phyloP scores from a whole-genome alignment of 2,113 vertebrate genomes.

The Microcebus murinus region DNA sequence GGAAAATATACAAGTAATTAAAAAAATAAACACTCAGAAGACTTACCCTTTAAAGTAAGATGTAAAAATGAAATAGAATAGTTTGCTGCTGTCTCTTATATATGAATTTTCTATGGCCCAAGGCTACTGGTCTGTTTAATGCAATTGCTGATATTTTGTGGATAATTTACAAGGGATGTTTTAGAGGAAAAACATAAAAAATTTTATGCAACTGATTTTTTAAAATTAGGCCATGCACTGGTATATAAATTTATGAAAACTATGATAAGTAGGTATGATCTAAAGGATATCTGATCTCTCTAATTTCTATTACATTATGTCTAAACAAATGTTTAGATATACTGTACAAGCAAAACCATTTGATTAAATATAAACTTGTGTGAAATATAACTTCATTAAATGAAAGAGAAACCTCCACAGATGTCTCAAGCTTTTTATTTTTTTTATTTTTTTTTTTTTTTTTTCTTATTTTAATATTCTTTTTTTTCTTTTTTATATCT shows the following conservation, averaged over 20 bases:
- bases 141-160: neutral
- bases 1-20: slow-evolving; percentile 60
- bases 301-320: slow-evolving; percentile 14
- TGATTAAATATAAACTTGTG: slow-evolving; percentile 33
- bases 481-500: too few species aligned
- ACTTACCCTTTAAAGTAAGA: slow-evolving; percentile 42
- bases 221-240: neutral
- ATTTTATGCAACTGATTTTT: neutral
- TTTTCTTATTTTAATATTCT: too few species aligned
- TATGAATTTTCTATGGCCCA: slow-evolving; percentile 35
- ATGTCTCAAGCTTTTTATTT: slow-evolving; percentile 1
- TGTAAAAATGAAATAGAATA: slow-evolving; percentile 37
- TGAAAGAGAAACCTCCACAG: slow-evolving; percentile 5
- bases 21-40: slow-evolving; percentile 53
- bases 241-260: neutral
- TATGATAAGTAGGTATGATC: neutral
- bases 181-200: slow-evolving; percentile 58
- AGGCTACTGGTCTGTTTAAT: neutral
- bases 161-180: slow-evolving; percentile 33
- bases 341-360: neutral
- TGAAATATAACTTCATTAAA: slow-evolving; percentile 1
- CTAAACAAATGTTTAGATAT: neutral
- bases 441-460: too few species aligned
- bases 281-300: slow-evolving; percentile 10
- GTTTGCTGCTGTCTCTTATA: neutral